Conservation (phyloP, 2,888 invertebrate species). For the Adelognathus sp. region DNA sequence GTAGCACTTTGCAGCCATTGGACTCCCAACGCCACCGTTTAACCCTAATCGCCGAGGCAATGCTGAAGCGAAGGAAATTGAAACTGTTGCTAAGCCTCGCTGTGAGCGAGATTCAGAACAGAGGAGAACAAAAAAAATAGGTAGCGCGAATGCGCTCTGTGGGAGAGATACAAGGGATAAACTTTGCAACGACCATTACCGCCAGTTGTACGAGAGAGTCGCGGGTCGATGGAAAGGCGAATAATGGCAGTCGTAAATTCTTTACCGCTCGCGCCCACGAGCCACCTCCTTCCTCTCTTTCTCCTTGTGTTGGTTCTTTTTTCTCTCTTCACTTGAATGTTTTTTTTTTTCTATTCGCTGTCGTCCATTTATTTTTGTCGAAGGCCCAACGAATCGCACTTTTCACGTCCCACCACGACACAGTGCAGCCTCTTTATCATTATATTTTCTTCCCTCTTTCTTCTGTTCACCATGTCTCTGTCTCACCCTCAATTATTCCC, state of each 20-base stretch:
- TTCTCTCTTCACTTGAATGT: constrained; percentile 5
- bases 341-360: constrained; percentile 22
- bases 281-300: constrained; percentile 13
- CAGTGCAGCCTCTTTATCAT: constrained; percentile 35
- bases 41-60: constrained; percentile 45
- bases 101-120: neutral
- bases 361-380: constrained; percentile 33
- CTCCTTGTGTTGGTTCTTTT: neutral
- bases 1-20: constrained; percentile 39
- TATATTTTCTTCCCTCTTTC: constrained; percentile 46
- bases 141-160: constrained; percentile 6
- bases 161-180: constrained; percentile 51
- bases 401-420: neutral
- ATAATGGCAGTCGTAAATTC: constrained; percentile 60
- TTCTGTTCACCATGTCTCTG: neutral
- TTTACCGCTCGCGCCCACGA: constrained; percentile 47
- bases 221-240: constrained; percentile 53
- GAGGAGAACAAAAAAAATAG: neutral
- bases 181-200: constrained; percentile 55
- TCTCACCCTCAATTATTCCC: constrained; percentile 53
- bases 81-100: constrained; percentile 39
- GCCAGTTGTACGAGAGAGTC: constrained; percentile 44
- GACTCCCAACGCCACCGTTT: constrained; percentile 44
- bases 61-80: constrained; percentile 44
- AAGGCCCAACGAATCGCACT: constrained; percentile 5